Percentiles rank a stretch among this genome's conserved stretches.
These are phyloP conservation scores for Crax fasciolata DNA, from an alignment of 2,797 vertebrate genomes.

Conservation along the genomic window DNA sequence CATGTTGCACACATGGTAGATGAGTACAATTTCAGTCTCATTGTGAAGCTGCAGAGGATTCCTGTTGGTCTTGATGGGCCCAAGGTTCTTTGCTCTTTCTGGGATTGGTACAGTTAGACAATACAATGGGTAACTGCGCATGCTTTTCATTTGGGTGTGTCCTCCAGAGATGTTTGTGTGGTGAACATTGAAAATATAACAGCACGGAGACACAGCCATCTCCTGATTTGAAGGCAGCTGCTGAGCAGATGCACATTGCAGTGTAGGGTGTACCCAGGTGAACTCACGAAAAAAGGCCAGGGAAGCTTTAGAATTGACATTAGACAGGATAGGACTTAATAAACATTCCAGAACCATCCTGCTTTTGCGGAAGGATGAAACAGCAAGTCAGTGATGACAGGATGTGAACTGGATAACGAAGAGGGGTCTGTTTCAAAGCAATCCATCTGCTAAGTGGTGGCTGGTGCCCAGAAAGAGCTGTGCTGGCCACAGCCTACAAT, in stretches of 20 bases:
- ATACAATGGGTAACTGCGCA: neutral
- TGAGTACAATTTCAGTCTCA: neutral
- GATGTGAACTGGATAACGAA: neutral
- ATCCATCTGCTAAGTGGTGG: neutral
- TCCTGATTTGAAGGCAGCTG: neutral
- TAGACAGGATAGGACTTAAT: neutral
- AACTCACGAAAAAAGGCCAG: neutral
- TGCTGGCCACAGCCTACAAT: neutral
- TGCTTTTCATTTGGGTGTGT: neutral
- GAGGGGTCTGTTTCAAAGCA: neutral
- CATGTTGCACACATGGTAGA: neutral
- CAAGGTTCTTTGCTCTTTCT: neutral
- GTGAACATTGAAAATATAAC: neutral
- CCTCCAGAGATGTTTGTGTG: neutral
- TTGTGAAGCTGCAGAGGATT: neutral
- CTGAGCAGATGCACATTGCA: neutral
- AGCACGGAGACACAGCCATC: neutral
- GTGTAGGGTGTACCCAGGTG: neutral
- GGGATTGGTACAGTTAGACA: neutral
- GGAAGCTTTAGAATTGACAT: neutral
- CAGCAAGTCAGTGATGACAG: neutral
- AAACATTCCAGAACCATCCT: neutral
- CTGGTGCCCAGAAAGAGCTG: neutral
- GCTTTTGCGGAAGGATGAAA: neutral
- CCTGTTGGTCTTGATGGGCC: neutral